These are phyloP conservation scores for Enteromius afrohamiltoni DNA, from an alignment of 2,797 vertebrate genomes.

Conservation along the genomic window DNA sequence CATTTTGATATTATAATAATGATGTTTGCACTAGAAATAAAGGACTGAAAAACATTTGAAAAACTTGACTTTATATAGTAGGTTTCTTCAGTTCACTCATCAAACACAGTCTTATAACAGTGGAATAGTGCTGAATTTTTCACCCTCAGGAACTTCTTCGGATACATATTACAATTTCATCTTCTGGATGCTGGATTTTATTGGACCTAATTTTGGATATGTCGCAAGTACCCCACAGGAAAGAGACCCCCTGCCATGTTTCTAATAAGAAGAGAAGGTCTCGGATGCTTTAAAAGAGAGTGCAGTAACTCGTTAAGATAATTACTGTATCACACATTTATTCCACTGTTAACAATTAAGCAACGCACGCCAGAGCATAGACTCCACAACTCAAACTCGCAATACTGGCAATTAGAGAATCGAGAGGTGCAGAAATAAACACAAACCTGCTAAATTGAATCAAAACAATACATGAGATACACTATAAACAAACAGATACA, in stretches of 20 bases:
- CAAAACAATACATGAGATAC: slow-evolving; percentile 60
- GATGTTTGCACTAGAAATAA: too few species aligned
- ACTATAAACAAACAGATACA: slow-evolving; percentile 36
- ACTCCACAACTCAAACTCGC: slow-evolving; percentile 72
- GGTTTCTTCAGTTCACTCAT: slow-evolving; percentile 16
- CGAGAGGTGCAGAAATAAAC: slow-evolving; percentile 62
- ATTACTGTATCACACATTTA: slow-evolving; percentile 80
- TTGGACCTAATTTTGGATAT: slow-evolving; percentile 42
- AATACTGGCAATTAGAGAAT: slow-evolving; percentile 77
- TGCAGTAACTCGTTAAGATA: slow-evolving; percentile 79
- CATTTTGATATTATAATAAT: background rate
- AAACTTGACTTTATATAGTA: background rate
- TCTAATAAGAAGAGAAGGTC: slow-evolving; percentile 73
- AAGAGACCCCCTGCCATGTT: slow-evolving; percentile 64
- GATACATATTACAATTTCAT: slow-evolving; percentile 35
- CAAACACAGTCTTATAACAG: slow-evolving; percentile 6
- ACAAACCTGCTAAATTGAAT: slow-evolving; percentile 72
- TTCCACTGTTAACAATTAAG: slow-evolving; percentile 70
- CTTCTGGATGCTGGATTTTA: slow-evolving; percentile 34
- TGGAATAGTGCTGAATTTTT: slow-evolving; percentile 28
- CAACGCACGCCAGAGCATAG: slow-evolving; percentile 64
- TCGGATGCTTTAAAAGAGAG: slow-evolving; percentile 71
- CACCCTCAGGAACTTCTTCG: slow-evolving; percentile 26
- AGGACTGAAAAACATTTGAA: background rate
- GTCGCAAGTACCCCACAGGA: slow-evolving; percentile 51